Evolutionary conservation across 2,888 invertebrate genomes (phyloP), one percentile per base, ranked within the genome.

Genomic region (Eubasilissa splendida): DNA sequence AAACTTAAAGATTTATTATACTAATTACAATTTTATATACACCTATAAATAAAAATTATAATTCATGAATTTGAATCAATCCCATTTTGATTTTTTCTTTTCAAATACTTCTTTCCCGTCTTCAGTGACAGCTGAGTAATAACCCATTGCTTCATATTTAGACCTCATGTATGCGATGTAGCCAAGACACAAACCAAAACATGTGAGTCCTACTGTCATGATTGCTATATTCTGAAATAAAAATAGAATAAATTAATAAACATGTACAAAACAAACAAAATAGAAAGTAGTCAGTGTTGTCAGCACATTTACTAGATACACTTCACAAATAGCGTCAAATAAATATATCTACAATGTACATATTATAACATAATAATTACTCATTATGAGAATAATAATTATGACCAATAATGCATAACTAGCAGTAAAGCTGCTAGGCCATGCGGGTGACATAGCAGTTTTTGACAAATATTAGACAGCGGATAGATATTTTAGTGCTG

Each of bases 91-190:
- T 86, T 92, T 92, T 87, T 93, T 94, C 86, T 94, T 95, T 84
- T 93, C 90, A 87, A 94, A 94, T 76, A 93, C 90, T 88, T 95
- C 94, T 85, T 92, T 92, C 5, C 96, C 97, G 86, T 97, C 95
- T 83, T 94, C 92, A 86, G 93, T 92, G 22, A 96, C 89, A 1
- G 96, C 96, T 52, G 95, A 90, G 88, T 97, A 97, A 86, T 95
- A 96, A 63, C 95, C 95, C 88, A 95, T 91, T 50, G 91, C 91
- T 88, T 96, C 95, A 87, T 95, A 95, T 87, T 95, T 95, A 76
- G 92, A 90, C 84, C 96, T 92, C 96, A 97, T 96, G 86, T 97
- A 97, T 4, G 94, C 91, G 82, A 98, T 93, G 86, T 97, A 97
- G 11, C 94, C 95, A 78, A 94, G 88, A 84, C 96, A 95, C 14